A percentile compares a stretch with the other conserved stretches of the same genome.
Evolutionary conservation across 2,888 invertebrate genomes (phyloP).

Genomic region (Merodon equestris): DNA sequence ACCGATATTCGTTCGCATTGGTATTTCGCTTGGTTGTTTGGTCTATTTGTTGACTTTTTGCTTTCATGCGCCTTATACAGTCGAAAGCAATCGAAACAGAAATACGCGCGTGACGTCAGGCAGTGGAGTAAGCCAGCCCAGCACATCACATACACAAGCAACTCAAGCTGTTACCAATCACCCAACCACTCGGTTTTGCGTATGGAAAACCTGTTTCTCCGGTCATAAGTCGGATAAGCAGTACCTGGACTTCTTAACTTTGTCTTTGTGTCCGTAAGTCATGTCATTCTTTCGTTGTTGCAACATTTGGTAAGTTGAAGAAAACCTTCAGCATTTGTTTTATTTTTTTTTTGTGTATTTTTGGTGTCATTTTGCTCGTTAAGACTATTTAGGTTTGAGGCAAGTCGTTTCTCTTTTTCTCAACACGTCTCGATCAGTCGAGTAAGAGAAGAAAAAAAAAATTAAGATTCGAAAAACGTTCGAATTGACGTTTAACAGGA

Average conservation of each 20-base stretch:
- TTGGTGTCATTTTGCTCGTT: too few species aligned
- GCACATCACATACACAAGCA: constrained; percentile 4
- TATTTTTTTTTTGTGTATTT: too few species aligned
- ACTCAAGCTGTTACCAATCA: constrained; percentile 38
- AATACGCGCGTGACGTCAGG: constrained; percentile 62
- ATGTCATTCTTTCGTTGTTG: too few species aligned
- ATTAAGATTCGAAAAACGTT: constrained; percentile 47
- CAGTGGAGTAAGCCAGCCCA: constrained; percentile 23
- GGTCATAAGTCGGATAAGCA: not conserved
- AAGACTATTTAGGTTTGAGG: too few species aligned
- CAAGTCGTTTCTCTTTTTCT: too few species aligned
- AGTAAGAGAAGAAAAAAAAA: too few species aligned
- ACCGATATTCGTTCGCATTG: constrained; percentile 27
- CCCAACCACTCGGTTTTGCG: constrained; percentile 27
- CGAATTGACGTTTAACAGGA: constrained; percentile 59
- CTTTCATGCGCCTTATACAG: constrained; percentile 45
- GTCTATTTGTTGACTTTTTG: constrained; percentile 47
- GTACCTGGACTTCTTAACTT: not conserved
- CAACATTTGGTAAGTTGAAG: too few species aligned
- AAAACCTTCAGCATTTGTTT: too few species aligned
- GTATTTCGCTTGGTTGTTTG: constrained; percentile 41
- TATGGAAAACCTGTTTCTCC: constrained; percentile 56
- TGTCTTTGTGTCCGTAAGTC: not conserved
- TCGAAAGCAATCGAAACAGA: constrained; percentile 52
- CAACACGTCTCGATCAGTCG: too few species aligned